Conservation (phyloP, 1,140 invertebrate species). For the Zaprionus inermis region DNA sequence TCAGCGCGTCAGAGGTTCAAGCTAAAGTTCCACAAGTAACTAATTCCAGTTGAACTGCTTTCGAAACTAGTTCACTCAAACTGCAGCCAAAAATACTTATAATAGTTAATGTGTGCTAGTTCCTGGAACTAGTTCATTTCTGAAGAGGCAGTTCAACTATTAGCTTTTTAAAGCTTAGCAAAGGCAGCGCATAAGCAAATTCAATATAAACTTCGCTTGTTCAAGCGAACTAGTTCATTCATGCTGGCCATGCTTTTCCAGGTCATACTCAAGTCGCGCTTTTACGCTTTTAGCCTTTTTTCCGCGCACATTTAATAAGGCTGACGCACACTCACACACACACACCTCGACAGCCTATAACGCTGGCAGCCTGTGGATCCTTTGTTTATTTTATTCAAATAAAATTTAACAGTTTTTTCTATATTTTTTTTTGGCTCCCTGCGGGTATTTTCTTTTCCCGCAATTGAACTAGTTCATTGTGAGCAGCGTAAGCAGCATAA, state of each 20-base stretch:
- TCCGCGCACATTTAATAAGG: constrained; percentile 27
- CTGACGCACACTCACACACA: constrained; percentile 4
- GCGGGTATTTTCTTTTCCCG: background rate
- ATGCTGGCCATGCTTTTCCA: background rate
- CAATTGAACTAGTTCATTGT: constrained; percentile 24
- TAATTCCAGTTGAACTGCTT: background rate
- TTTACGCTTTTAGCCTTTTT: background rate
- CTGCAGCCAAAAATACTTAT: too few species aligned
- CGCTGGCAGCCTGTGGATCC: constrained; percentile 7
- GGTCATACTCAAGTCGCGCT: background rate
- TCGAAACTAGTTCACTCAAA: background rate
- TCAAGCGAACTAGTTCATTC: constrained; percentile 4
- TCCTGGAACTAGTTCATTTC: background rate
- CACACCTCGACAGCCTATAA: constrained; percentile 1
- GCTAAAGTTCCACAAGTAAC: background rate
- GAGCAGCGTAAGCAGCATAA: background rate
- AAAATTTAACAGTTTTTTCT: background rate
- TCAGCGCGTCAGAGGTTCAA: background rate
- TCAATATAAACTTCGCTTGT: background rate
- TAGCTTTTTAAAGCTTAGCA: too few species aligned
- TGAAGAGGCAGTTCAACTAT: background rate
- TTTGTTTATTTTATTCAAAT: constrained; percentile 26
- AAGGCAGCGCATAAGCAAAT: background rate
- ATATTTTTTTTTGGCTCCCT: background rate
- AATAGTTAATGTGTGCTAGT: background rate